Evolutionary conservation across 2,797 vertebrate genomes (phyloP).

Genomic region (Girardinus metallicus): DNA sequence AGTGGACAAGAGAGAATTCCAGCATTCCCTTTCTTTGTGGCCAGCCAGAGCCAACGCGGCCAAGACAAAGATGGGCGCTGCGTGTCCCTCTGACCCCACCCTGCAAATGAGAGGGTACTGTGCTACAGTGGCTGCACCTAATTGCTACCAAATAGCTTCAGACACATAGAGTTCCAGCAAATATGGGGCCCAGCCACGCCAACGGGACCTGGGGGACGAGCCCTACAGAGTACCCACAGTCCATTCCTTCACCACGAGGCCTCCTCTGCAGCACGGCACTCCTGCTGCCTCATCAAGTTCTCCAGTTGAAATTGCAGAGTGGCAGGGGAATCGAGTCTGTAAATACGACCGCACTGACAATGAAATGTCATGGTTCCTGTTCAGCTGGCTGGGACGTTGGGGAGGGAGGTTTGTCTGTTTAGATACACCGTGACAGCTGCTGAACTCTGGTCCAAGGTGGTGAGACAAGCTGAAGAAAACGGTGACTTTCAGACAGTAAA

Average conservation of each 20-base stretch:
- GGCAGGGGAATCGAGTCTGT: conserved; percentile 76
- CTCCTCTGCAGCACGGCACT: conserved; percentile 59
- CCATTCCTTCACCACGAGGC: conserved; percentile 73
- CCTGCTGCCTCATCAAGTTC: conserved; percentile 82
- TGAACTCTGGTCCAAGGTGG: conserved; percentile 48
- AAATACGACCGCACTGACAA: conserved; percentile 78
- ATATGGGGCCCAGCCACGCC: conserved; percentile 56
- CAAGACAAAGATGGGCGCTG: conserved; percentile 72
- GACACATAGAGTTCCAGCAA: conserved; percentile 68
- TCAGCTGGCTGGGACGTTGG: conserved; percentile 66
- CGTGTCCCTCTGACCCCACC: conserved; percentile 81
- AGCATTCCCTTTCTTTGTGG: conserved; percentile 73
- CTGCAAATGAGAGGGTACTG: conserved; percentile 86
- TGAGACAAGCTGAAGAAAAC: conserved; percentile 29
- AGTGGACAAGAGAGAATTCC: conserved; percentile 77
- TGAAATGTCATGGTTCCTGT: conserved; percentile 78
- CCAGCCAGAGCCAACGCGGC: conserved; percentile 65
- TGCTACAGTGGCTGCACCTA: conserved; percentile 78
- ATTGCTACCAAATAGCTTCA: conserved; percentile 83
- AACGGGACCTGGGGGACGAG: conserved; percentile 69
- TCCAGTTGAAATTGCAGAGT: conserved; percentile 81
- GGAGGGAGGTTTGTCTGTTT: conserved; percentile 72
- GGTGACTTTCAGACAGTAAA: conserved; percentile 41
- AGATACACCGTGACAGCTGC: conserved; percentile 69
- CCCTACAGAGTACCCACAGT: conserved; percentile 69